Base-by-base conservation (phyloP, 2,113 vertebrate species). In the Chaetodon trifascialis region DNA sequence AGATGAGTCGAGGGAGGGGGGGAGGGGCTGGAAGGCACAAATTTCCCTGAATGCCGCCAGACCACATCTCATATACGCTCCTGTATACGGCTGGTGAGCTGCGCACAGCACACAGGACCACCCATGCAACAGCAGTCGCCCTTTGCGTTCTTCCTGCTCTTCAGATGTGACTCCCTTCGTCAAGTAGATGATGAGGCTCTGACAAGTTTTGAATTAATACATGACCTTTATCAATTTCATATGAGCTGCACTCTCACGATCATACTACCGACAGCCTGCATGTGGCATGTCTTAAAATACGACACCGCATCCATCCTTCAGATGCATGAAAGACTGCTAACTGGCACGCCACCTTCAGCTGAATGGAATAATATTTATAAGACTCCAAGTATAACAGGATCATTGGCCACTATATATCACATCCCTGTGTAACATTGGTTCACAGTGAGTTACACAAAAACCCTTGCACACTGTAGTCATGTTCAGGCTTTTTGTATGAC, bases 191-290 rank as follows among this genome's bases (percentile, higher is more conserved):
- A 89, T 81, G 62, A 15, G 40, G 75, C 59, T 64, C 72, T 85
- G 92, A 92, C 84, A 88, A 86, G 75, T 49, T 30, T 54, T 82
- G 85, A 89, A 89, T 86, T 85, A 88, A 88, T 78, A 86, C 63
- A 86, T 87, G 86, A 91, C 88, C 88, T 91, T 91, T 87, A 91
- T 94, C 84, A 91, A 89, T 91, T 91, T 88, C 82, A 88, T 67
- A 80, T 73, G 68, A 83, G 75, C 82, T 70, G 55, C 71, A 86
- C 79, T 79, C 65, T 64, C 67, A 82, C 76, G 66, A 79, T 84
- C 72, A 73, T 40, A 68, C 62, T 46, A 25, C 4, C 16, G 88
- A 83, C 78, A 68, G 69, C 86, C 56, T 65, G 69, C 56, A 72
- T 86, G 56, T 85, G 71, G 77, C 75, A 59, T 16, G 80, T 76